Percentiles rank a stretch among this genome's conserved stretches.
Conservation (phyloP, 2,888 invertebrate species). For the Pyrrhia umbra region DNA sequence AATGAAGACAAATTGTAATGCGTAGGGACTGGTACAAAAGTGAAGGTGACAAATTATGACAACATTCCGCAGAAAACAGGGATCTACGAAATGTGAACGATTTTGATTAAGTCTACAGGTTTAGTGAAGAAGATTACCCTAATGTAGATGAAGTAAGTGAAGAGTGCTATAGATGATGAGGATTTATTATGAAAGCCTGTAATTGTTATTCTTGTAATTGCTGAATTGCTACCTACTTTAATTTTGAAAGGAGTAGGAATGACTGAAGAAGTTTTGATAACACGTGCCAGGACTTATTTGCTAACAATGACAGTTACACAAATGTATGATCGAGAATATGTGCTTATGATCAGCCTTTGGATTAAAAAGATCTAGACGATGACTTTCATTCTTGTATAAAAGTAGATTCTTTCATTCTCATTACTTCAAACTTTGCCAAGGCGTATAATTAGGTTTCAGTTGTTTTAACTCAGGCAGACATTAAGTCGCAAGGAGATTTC, state of each 20-base stretch:
- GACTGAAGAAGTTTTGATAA: too few species aligned
- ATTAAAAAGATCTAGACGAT: too few species aligned
- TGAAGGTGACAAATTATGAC: constrained; percentile 51
- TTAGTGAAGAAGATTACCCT: background rate
- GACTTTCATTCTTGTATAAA: background rate
- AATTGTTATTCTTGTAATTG: too few species aligned
- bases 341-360: too few species aligned
- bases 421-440: background rate
- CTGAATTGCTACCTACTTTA: too few species aligned
- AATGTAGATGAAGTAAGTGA: background rate
- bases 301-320: too few species aligned
- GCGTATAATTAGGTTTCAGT: background rate
- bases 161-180: background rate
- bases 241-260: too few species aligned
- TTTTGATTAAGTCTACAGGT: constrained; percentile 10
- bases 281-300: too few species aligned
- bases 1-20: constrained; percentile 58
- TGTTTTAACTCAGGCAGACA: background rate
- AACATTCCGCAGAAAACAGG: constrained; percentile 24
- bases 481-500: background rate
- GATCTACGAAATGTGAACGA: constrained; percentile 16
- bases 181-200: too few species aligned
- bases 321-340: too few species aligned
- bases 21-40: constrained; percentile 29
- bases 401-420: background rate